Evolutionary conservation across 2,113 vertebrate genomes (phyloP), one percentile per base, ranked within the genome.

Genomic region (Trematomus loennbergii): DNA sequence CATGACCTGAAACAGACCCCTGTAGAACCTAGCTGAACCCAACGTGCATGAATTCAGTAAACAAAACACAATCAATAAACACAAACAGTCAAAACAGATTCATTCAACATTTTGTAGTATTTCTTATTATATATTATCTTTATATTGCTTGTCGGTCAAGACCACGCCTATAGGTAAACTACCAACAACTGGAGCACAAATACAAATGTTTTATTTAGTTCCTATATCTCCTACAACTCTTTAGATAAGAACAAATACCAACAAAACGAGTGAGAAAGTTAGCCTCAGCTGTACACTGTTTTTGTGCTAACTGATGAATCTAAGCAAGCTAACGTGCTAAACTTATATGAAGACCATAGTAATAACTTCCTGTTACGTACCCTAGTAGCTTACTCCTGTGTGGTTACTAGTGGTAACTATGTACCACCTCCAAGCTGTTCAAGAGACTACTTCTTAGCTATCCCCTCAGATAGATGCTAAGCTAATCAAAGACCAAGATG

Each of bases 1-100:
- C 16, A 15, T 57, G 33, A 49, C 72, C 48, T 57, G 17, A 81
- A 57, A 72, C 22, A 67, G 53, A 53, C 53, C 11, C 20, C 1
- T 50, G 49, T n/a, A 9, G 16, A 6, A 64, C 25, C 25, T 25
- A 25, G 25, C 25, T 25, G 25, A 25, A 43, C 16, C 17, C 4
- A 10, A 20, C 4, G 12, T 20, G 57, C 40, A 58, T 59, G 13
- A 13, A 20, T 52, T n/a, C 11, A 68, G 36, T 9, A 66, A 64
- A 29, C 15, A 1, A 57, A 29, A 69, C 40, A 9, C 36, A 40
- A 40, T 40, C 36, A 55, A 22, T 2, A 53, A 54, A 49, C 0
- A 49, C 1, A 53, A 53, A 29, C 2, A 48, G n/a, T 17, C 15
- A 1, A 9, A 71, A 48, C 33, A 8, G 8, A 29, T 6, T 40